These are phyloP conservation scores for Leistus spinibarbis DNA, from an alignment of 2,888 invertebrate genomes.

Conservation along the genomic window DNA sequence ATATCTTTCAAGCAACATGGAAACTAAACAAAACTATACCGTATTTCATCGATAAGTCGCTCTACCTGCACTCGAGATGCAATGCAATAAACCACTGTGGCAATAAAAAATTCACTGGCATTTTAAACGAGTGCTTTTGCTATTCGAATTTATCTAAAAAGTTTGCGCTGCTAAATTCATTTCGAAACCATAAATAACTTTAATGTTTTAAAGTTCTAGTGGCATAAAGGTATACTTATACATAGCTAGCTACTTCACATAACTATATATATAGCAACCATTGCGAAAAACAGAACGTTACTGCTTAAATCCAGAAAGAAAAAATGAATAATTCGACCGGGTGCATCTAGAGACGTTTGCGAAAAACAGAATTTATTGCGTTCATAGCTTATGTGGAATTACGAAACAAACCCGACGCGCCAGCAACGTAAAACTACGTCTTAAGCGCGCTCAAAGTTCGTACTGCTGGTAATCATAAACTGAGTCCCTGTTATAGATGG, in stretches of 20 bases:
- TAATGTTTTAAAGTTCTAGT: slow-evolving; percentile 31
- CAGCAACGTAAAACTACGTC: neutral
- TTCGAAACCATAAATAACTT: slow-evolving; percentile 37
- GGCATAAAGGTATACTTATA: too few species aligned
- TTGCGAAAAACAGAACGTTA: slow-evolving; percentile 14
- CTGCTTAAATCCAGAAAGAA: neutral
- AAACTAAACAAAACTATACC: neutral
- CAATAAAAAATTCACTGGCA: slow-evolving; percentile 32
- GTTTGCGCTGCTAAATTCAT: slow-evolving; percentile 33
- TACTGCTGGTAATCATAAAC: slow-evolving; percentile 23
- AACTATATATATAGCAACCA: slow-evolving; percentile 26
- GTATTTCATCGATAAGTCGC: neutral
- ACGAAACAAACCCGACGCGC: slow-evolving; percentile 21
- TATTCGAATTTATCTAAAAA: slow-evolving; percentile 36
- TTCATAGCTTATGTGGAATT: slow-evolving; percentile 15
- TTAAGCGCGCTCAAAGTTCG: neutral
- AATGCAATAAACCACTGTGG: slow-evolving; percentile 20
- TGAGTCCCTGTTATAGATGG: slow-evolving; percentile 32
- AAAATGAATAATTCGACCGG: slow-evolving; percentile 37
- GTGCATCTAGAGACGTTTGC: slow-evolving; percentile 13
- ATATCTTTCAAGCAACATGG: neutral
- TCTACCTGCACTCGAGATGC: slow-evolving; percentile 21
- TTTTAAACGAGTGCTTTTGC: slow-evolving; percentile 22
- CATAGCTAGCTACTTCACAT: slow-evolving; percentile 21
- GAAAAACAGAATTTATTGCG: slow-evolving; percentile 25